Evolutionary conservation across 2,888 invertebrate genomes (phyloP).

Genomic region (Eueremaeus valkanovi): DNA sequence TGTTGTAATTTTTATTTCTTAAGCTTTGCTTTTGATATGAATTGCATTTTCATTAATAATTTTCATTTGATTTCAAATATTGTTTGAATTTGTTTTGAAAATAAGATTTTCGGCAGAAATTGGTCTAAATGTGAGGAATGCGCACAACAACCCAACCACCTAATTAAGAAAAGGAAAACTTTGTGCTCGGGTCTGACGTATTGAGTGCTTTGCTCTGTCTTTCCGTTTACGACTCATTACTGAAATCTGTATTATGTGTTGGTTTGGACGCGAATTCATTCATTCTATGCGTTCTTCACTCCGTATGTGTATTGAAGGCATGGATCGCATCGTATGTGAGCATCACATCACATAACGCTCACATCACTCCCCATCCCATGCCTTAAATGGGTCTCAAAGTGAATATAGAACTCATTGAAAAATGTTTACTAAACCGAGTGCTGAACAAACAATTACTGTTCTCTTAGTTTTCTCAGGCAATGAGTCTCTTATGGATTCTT

Average conservation of each 20-base stretch:
- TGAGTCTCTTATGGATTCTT: not conserved
- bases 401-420: not conserved
- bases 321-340: not conserved
- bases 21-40: no score
- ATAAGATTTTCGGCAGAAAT: no score
- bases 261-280: not conserved
- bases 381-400: slow-evolving; percentile 29
- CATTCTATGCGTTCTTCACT: not conserved
- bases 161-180: slow-evolving; percentile 20
- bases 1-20: no score
- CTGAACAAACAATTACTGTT: slow-evolving; percentile 28
- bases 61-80: no score
- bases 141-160: slow-evolving; percentile 14
- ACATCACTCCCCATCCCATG: slow-evolving; percentile 33
- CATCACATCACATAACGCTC: not conserved
- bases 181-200: slow-evolving; percentile 3
- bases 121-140: not conserved
- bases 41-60: no score
- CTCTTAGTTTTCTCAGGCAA: slow-evolving; percentile 11
- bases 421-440: slow-evolving; percentile 28
- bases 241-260: not conserved
- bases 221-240: not conserved
- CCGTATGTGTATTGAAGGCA: not conserved
- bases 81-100: no score
- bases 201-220: slow-evolving; percentile 2